Base-by-base conservation (phyloP, 2,113 vertebrate genomes). In the Hemicordylus capensis region DNA sequence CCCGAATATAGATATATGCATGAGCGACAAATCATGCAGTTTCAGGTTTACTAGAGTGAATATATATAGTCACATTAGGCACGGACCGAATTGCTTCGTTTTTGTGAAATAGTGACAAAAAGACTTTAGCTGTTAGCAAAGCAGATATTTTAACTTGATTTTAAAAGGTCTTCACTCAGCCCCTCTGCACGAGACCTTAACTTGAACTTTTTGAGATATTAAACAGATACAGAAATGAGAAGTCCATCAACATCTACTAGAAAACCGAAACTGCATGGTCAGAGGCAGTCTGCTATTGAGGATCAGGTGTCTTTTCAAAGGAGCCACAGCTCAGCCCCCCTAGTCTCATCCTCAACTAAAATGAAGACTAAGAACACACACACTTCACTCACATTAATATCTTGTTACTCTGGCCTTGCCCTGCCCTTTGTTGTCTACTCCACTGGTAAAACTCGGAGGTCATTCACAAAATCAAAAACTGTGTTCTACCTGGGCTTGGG, bases 1-100 rank as follows among this genome's bases (percentile, higher is more conserved):
- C 83, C 88, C 74, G 63, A 91, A 90, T 90, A 91, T 84, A 93
- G 94, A 92, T 92, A 93, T 93, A 94, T 92, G 93, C 94, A 94
- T 91, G 91, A 93, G 82, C 91, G 89, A 88, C 91, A 93, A 93
- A 94, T 94, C 89, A 80, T 81, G 82, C 91, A 92, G 92, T 76
- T 92, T 92, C 89, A 90, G 66, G 91, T 92, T 93, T 90, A 90
- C 86, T 88, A 87, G 70, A 89, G 87, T 92, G 91, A 91, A 85
- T 92, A 83, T 87, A 79, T 90, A 83, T 76, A 81, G 69, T 83
- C 84, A 67, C 77, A 87, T 93, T 94, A 89, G 90, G 58, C 42
- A 66, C 80, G 78, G 42, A 54, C 84, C 92, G 91, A 81, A 88
- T 90, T 90, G 88, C 85, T 92, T 89, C 26, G 31, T 92, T 92